Conservation (phyloP, 2,113 vertebrate genomes). For the Lipophrys pholis region DNA sequence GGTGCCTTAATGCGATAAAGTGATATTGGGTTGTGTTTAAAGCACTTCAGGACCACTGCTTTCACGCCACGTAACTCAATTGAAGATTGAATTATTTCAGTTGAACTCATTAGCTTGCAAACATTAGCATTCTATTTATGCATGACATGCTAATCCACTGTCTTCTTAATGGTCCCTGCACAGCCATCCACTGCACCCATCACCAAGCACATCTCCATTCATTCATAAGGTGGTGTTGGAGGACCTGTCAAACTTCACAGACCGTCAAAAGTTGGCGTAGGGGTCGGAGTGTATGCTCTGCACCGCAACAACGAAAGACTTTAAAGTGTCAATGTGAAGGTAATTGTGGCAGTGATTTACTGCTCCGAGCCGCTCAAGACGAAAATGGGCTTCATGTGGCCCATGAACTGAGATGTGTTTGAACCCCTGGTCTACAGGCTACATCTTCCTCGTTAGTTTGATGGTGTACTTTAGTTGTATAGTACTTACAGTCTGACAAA, state of each 20-base stretch:
- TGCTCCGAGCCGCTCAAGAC: no score
- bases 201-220: conserved; percentile 28
- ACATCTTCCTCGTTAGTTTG: no score
- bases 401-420: no score
- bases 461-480: no score
- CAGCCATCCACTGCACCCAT: conserved; percentile 24
- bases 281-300: background rate
- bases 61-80: conserved; percentile 23
- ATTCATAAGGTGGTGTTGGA: conserved; percentile 29
- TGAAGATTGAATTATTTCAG: conserved; percentile 26
- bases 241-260: conserved; percentile 23
- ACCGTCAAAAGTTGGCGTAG: background rate
- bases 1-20: conserved; percentile 10
- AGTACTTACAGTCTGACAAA: no score
- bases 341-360: no score
- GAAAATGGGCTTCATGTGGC: no score
- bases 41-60: conserved; percentile 19
- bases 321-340: no score
- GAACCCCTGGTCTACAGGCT: no score
- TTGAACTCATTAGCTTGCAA: conserved; percentile 40
- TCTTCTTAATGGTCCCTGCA: conserved; percentile 38
- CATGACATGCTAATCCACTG: conserved; percentile 45
- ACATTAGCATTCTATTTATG: conserved; percentile 55
- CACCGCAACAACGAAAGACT: no score
- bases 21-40: conserved; percentile 10